Conservation (phyloP, 2,797 vertebrate genomes). For the Rhabdomys pumilio region DNA sequence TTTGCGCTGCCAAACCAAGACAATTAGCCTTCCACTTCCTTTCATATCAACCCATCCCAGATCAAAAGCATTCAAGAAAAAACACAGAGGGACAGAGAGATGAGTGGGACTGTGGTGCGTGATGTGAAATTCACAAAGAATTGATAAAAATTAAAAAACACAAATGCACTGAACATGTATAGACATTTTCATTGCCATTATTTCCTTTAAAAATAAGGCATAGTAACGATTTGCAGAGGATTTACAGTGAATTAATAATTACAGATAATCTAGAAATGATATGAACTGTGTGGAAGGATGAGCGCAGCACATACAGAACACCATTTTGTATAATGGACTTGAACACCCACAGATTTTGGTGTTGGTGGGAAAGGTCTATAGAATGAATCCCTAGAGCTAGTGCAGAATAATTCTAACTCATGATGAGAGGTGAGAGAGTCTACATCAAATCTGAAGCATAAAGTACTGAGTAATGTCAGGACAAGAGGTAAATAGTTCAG, state of each 20-base stretch:
- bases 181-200: background rate
- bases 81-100: background rate
- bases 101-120: background rate
- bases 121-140: background rate
- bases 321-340: background rate
- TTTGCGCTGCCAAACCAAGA: background rate
- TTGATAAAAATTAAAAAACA: background rate
- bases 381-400: background rate
- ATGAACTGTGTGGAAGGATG: background rate
- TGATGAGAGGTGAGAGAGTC: background rate
- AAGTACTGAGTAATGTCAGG: background rate
- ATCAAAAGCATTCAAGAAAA: background rate
- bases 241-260: background rate
- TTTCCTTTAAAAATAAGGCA: background rate
- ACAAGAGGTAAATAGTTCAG: background rate
- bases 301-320: background rate
- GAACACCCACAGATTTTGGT: background rate
- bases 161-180: background rate
- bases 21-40: background rate
- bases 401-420: background rate
- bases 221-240: background rate
- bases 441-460: background rate
- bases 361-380: background rate
- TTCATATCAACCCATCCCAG: background rate
- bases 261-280: background rate